These are phyloP conservation scores for Pseudeuparius sepicola DNA, from an alignment of 2,888 invertebrate species.

Conservation along the genomic window DNA sequence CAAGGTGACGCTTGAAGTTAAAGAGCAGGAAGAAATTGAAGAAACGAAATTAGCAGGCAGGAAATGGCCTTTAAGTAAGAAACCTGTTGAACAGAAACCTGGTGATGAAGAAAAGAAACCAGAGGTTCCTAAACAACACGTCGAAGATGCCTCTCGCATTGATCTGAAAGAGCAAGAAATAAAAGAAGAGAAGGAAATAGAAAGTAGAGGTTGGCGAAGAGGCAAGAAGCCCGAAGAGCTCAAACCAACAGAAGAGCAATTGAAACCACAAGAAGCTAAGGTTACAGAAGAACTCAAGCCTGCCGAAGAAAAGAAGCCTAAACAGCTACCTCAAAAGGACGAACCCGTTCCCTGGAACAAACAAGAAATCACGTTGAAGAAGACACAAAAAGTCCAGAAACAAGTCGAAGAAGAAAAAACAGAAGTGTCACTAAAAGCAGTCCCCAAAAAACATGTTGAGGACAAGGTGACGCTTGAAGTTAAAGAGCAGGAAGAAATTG, in stretches of 20 bases:
- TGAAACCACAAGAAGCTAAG: no score
- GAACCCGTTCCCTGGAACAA: constrained; percentile 46
- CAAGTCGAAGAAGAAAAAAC: constrained; percentile 35
- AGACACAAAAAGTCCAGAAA: constrained; percentile 34
- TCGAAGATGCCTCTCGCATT: constrained; percentile 13
- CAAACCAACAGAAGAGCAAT: no score
- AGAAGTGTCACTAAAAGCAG: constrained; percentile 22
- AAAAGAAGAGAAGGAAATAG: constrained; percentile 29
- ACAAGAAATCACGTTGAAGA: constrained; percentile 47
- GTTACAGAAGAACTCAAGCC: no score
- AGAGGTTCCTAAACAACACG: no score
- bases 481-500: constrained; percentile 21
- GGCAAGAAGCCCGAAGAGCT: constrained; percentile 19
- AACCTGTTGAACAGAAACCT: no score
- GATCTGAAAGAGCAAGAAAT: constrained; percentile 12
- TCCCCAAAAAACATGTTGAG: constrained; percentile 5
- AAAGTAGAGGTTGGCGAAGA: constrained; percentile 28
- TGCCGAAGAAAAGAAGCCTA: no score
- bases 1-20: constrained; percentile 6
- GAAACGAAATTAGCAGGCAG: no score
- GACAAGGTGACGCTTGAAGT: constrained; percentile 9
- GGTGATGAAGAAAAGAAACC: no score
- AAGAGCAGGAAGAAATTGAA: constrained; percentile 11
- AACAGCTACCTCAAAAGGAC: constrained; percentile 36
- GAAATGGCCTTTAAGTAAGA: no score